Evolutionary conservation across 2,113 vertebrate genomes (phyloP), one percentile per base, ranked within the genome.

Genomic region (Romanogobio albipinnatus): DNA sequence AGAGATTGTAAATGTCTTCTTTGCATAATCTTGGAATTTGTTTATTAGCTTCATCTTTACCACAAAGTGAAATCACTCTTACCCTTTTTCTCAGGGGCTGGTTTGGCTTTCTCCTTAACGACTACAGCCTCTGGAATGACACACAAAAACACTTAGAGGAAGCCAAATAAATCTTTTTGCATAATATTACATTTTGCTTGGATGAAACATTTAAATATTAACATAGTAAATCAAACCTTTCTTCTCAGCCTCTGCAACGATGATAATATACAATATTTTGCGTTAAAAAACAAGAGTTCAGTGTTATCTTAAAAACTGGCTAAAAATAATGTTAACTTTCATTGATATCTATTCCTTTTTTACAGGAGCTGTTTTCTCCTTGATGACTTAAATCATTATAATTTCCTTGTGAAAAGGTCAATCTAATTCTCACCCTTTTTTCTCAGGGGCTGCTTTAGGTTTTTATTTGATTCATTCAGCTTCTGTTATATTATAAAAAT

Each of bases 61-160:
- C 36, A 70, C 33, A 66, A 66, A 74, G 13, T 75, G 14, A 75
- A 75, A 15, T 9, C 45, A 26, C 17, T 36, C 45, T 9, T 39
- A 71, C 80, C 80, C 58, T 86, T 82, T 29, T 89, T 93, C 43
- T 90, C n/a, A 14, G 90, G 88, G 24, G 84, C 83, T 68, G 85
- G 56, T 91, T 90, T 70, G 22, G 66, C 17, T 22, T 70, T 39
- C 36, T 70, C 66, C 36, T 70, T 43, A 22, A 43, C 1, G 0
- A 43, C 17, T 70, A 22, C 66, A 43, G 17, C 33, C 66, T 43
- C 66, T 70, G 66, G 22, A 70, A 70, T 70, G 17, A 70, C 39
- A 15, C 15, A 33, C 36, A 43, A 22, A 43, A n/a, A 43, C 5
- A n/a, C 22, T 70, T 43, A 70, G 36, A 70, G 9, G 66, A n/a